A percentile compares a stretch with the other conserved stretches of the same genome.
phyloP scores from a whole-genome alignment of 2,888 invertebrate species.

The Dryobota labecula region DNA sequence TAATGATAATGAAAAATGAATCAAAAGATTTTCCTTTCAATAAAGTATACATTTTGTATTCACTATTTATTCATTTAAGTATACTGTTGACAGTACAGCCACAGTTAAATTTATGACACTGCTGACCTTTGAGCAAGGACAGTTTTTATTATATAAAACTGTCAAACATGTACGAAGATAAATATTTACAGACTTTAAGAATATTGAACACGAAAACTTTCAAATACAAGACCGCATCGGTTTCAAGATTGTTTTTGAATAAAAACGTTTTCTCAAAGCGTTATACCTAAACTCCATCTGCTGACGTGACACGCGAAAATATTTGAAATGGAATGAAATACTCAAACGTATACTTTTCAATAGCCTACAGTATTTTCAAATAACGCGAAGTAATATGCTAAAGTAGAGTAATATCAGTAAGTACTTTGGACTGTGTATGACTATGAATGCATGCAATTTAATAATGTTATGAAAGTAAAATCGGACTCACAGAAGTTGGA shows the following conservation, averaged over 20 bases:
- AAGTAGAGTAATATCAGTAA: slow-evolving; percentile 75
- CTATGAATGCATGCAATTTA: slow-evolving; percentile 72
- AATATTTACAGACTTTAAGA: slow-evolving; percentile 12
- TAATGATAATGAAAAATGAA: background rate
- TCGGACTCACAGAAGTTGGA: slow-evolving; percentile 64
- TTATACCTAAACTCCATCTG: slow-evolving; percentile 29
- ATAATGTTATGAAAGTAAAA: slow-evolving; percentile 73
- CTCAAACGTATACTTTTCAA: slow-evolving; percentile 63
- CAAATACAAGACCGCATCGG: slow-evolving; percentile 21
- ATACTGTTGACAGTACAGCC: too few relatives aligned
- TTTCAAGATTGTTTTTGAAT: slow-evolving; percentile 49
- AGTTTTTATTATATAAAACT: slow-evolving; percentile 21
- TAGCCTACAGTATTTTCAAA: slow-evolving; percentile 67
- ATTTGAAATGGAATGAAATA: slow-evolving; percentile 61
- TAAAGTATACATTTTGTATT: too few relatives aligned
- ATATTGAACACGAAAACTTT: slow-evolving; percentile 26
- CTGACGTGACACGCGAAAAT: slow-evolving; percentile 46
- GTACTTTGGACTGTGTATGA: slow-evolving; percentile 63
- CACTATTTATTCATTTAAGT: too few relatives aligned
- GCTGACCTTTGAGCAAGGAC: background rate
- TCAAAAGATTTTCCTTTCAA: background rate
- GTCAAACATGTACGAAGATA: background rate
- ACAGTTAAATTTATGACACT: background rate
- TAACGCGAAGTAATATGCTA: slow-evolving; percentile 73
- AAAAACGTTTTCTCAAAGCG: slow-evolving; percentile 41